These are phyloP conservation scores for Notodonta dromedarius DNA, from an alignment of 2,888 invertebrate species.

Conservation along the genomic window DNA sequence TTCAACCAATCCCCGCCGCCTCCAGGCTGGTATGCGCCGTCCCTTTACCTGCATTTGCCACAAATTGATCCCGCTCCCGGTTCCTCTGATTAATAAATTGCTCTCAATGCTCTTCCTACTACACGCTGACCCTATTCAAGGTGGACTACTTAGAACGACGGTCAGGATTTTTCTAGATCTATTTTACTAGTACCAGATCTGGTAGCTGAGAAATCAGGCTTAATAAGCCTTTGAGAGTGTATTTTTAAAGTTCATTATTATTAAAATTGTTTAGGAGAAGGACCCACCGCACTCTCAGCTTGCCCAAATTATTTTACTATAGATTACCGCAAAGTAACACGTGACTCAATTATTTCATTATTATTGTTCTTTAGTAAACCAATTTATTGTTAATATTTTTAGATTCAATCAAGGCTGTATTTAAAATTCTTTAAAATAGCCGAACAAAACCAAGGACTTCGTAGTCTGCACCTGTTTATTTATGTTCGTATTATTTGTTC, in stretches of 20 bases:
- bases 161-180: slow-evolving; percentile 8
- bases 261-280: too few relatives aligned
- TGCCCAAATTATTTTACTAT: too few relatives aligned
- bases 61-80: slow-evolving; percentile 17
- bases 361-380: too few relatives aligned
- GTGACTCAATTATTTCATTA: too few relatives aligned
- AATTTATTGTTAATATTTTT: not conserved
- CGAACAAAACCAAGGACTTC: not conserved
- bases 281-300: too few relatives aligned
- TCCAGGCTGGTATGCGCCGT: slow-evolving; percentile 21
- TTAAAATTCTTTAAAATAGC: not conserved
- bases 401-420: not conserved
- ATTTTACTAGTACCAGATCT: not conserved
- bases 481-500: not conserved
- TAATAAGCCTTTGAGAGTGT: not conserved
- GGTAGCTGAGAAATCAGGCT: not conserved
- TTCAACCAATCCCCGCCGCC: slow-evolving; percentile 23
- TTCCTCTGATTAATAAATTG: slow-evolving; percentile 46
- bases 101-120: slow-evolving; percentile 48
- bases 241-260: too few relatives aligned
- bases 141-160: not conserved
- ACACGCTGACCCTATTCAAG: slow-evolving; percentile 24
- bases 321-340: too few relatives aligned
- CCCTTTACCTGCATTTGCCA: slow-evolving; percentile 32
- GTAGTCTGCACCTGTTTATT: not conserved